Evolutionary conservation across 1,140 invertebrate species (phyloP).

Genomic region (Orius laevigatus): DNA sequence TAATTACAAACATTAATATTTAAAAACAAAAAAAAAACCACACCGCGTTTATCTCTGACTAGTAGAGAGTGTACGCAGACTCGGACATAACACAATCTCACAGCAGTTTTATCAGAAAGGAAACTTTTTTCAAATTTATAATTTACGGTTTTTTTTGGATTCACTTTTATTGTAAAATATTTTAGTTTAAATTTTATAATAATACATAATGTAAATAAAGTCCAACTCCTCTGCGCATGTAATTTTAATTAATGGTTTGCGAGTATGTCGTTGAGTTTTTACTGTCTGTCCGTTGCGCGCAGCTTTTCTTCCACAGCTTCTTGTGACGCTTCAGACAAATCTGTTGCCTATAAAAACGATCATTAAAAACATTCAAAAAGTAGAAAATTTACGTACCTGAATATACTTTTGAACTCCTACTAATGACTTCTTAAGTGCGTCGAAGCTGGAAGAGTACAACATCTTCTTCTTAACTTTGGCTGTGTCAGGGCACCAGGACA

Average conservation of each 20-base stretch:
- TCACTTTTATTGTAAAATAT: background rate
- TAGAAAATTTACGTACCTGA: slow-evolving; percentile 36
- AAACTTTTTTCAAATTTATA: slow-evolving; percentile 1
- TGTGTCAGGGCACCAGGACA: slow-evolving; percentile 94
- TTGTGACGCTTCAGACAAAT: slow-evolving; percentile 76
- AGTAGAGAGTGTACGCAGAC: background rate
- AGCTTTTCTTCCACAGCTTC: slow-evolving; percentile 85
- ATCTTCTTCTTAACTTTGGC: slow-evolving; percentile 98
- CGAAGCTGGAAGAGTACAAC: slow-evolving; percentile 89
- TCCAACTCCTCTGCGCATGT: slow-evolving; percentile 4
- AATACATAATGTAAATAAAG: slow-evolving; percentile 3
- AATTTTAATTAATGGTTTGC: slow-evolving; percentile 2
- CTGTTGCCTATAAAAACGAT: slow-evolving; percentile 49
- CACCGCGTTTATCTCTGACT: background rate
- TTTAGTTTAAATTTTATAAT: slow-evolving; percentile 1
- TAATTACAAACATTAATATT: too few species aligned
- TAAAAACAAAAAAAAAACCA: too few species aligned
- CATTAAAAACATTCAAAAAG: slow-evolving; percentile 8
- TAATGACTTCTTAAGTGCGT: slow-evolving; percentile 86
- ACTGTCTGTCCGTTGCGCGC: slow-evolving; percentile 81
- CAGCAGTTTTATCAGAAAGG: background rate
- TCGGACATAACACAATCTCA: background rate
- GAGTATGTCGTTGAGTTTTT: slow-evolving; percentile 25
- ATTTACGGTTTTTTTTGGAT: slow-evolving; percentile 2
- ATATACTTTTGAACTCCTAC: slow-evolving; percentile 94